phyloP scores from a whole-genome alignment of 2,113 vertebrate species.

The Mohoua ochrocephala region DNA sequence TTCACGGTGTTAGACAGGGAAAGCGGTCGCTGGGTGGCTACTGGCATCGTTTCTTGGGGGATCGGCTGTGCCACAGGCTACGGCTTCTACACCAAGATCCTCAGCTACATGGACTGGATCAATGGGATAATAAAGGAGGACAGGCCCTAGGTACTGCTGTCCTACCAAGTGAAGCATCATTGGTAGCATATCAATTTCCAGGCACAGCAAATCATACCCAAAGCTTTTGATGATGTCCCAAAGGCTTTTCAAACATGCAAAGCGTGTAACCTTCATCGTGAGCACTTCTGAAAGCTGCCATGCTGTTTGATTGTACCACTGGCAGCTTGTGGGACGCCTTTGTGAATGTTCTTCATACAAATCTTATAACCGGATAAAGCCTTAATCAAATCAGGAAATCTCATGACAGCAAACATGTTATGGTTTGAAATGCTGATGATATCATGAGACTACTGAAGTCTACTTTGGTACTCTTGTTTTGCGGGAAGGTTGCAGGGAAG shows the following conservation, averaged over 20 bases:
- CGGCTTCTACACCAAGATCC: constrained; percentile 78
- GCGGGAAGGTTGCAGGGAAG: background rate
- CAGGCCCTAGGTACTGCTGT: background rate
- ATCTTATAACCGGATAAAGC: background rate
- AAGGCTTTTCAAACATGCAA: background rate
- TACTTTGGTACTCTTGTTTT: background rate
- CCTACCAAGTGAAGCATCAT: background rate
- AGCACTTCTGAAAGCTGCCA: background rate
- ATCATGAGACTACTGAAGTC: background rate
- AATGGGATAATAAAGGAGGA: constrained; percentile 52
- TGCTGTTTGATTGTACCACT: background rate
- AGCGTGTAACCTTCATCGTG: background rate
- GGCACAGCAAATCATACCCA: background rate
- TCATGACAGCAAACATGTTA: background rate
- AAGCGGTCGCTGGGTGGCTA: constrained; percentile 65
- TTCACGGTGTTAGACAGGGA: constrained; percentile 23
- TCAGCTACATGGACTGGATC: constrained; percentile 78
- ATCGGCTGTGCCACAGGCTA: constrained; percentile 69
- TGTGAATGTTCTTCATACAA: background rate
- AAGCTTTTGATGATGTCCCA: background rate
- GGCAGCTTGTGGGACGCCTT: background rate
- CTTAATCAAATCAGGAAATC: background rate
- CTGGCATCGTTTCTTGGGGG: constrained; percentile 79
- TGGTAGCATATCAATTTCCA: background rate
- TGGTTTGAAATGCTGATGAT: background rate